Percentiles rank a stretch among this genome's conserved stretches.
These are phyloP conservation scores for Sinocyclocheilus anshuiensis DNA, from an alignment of 2,113 vertebrate genomes.

Conservation along the genomic window DNA sequence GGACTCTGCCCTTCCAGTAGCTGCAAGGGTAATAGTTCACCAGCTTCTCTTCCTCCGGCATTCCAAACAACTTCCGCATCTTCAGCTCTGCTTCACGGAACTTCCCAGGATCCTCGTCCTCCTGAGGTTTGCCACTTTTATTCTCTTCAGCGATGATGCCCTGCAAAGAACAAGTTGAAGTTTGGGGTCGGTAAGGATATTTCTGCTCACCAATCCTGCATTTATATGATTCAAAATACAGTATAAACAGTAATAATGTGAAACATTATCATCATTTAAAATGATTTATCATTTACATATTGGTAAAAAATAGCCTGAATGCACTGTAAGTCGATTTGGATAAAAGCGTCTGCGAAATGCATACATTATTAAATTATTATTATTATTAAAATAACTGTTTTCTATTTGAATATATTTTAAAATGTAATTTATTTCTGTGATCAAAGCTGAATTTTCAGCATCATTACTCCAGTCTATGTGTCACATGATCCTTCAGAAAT, in stretches of 20 bases:
- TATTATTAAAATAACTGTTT: neutral
- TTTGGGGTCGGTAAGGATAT: neutral
- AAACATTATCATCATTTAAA: neutral
- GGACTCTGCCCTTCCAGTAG: constrained; percentile 95
- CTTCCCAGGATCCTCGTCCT: constrained; percentile 92
- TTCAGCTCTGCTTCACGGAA: constrained; percentile 96
- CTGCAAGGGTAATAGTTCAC: constrained; percentile 99
- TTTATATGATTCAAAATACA: neutral
- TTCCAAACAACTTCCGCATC: constrained; percentile 94
- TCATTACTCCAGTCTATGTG: neutral
- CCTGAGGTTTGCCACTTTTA: constrained; percentile 81
- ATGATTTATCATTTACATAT: too few species aligned
- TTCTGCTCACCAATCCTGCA: neutral
- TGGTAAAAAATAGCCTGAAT: too few species aligned
- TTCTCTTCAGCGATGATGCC: constrained; percentile 98
- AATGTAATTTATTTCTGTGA: too few species aligned
- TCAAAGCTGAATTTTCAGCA: neutral
- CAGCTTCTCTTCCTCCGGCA: constrained; percentile 96
- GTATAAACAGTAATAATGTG: neutral
- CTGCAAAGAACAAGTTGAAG: constrained; percentile 65
- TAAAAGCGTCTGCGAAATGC: too few species aligned
- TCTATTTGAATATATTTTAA: neutral
- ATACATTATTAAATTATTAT: too few species aligned
- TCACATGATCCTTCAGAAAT: neutral
- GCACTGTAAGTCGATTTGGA: too few species aligned